phyloP scores from a whole-genome alignment of 2,113 vertebrate genomes.

The Phocoena sinus region DNA sequence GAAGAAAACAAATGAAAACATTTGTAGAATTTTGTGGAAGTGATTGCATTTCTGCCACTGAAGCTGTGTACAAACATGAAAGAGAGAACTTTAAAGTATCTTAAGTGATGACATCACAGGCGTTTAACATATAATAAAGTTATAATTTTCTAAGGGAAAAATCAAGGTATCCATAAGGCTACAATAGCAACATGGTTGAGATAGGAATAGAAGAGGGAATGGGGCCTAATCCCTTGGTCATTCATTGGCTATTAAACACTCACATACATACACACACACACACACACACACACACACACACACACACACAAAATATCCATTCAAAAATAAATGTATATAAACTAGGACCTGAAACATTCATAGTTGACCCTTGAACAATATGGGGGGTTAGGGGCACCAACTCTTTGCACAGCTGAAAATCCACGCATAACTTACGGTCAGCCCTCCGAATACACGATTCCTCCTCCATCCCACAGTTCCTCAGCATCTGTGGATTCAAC shows the following conservation, averaged over 20 bases:
- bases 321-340: not conserved
- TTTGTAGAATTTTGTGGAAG: conserved; percentile 35
- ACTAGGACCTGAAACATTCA: not conserved
- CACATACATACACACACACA: not conserved
- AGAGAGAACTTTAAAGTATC: not conserved
- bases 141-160: conserved; percentile 14
- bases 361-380: not conserved
- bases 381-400: not conserved
- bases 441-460: not conserved
- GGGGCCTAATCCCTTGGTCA: too few species aligned
- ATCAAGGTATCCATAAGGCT: not conserved
- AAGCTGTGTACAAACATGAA: not conserved
- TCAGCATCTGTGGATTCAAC: not conserved
- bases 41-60: not conserved
- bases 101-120: not conserved
- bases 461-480: not conserved
- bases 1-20: conserved; percentile 51
- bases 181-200: not conserved
- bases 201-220: not conserved
- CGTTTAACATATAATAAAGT: not conserved
- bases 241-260: not conserved
- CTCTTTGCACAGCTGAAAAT: not conserved
- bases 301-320: not conserved
- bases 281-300: not conserved
- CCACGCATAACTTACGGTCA: not conserved